A percentile compares a stretch with the other conserved stretches of the same genome.
Evolutionary conservation across 1,140 invertebrate genomes (phyloP).

Genomic region (Phymastichus coffea): DNA sequence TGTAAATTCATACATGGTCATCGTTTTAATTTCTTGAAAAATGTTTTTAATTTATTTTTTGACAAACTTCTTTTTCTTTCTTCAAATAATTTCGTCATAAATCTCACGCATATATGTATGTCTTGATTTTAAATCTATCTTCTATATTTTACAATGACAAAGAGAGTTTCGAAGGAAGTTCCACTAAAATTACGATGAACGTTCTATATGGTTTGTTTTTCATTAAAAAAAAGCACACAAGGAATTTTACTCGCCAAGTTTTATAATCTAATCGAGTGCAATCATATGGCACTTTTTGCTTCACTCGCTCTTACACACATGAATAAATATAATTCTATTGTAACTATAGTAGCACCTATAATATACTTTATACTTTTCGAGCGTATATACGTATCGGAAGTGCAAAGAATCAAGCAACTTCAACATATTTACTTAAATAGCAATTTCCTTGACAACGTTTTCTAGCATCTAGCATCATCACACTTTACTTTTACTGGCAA

Average conservation of each 20-base stretch:
- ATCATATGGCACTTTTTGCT: background rate
- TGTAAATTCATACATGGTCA: slow-evolving; percentile 41
- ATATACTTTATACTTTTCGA: background rate
- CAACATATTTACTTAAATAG: background rate
- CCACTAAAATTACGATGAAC: background rate
- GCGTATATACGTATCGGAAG: slow-evolving; percentile 3
- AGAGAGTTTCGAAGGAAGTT: too few species aligned
- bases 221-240: slow-evolving; percentile 1
- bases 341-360: background rate
- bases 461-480: too few species aligned
- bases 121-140: too few species aligned
- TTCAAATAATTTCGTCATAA: background rate
- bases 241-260: background rate
- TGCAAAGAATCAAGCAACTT: background rate
- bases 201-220: background rate
- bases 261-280: background rate
- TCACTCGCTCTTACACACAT: background rate
- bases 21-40: slow-evolving; percentile 14
- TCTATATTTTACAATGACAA: too few species aligned
- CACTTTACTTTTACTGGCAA: too few species aligned
- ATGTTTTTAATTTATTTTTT: slow-evolving; percentile 30
- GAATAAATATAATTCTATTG: background rate
- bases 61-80: slow-evolving; percentile 15
- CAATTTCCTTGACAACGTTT: too few species aligned
- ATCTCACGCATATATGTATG: too few species aligned